A percentile compares a stretch with the other conserved stretches of the same genome.
Conservation (phyloP, 2,797 vertebrate species). For the Otus scops region DNA sequence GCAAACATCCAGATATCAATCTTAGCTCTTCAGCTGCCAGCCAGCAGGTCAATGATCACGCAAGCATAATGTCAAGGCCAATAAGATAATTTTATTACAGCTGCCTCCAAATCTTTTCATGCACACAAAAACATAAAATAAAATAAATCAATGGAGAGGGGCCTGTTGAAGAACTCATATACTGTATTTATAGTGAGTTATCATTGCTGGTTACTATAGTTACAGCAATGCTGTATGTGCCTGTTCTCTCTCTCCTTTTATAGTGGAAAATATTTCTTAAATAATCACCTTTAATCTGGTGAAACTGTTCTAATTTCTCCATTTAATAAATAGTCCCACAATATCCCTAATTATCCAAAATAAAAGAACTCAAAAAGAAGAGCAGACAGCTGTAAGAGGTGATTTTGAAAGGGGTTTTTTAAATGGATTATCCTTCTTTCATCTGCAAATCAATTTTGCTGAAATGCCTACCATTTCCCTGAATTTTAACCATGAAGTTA, state of each 20-base stretch:
- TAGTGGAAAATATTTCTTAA: constrained; percentile 48
- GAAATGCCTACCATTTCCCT: background rate
- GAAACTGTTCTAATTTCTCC: constrained; percentile 30
- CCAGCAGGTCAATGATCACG: background rate
- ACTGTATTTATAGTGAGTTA: constrained; percentile 52
- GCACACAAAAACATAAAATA: background rate
- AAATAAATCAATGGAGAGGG: constrained; percentile 23
- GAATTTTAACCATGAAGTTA: background rate
- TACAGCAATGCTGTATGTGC: constrained; percentile 42
- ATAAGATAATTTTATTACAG: background rate
- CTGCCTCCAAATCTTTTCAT: background rate
- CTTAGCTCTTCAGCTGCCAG: background rate
- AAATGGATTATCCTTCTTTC: background rate
- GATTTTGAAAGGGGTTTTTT: background rate
- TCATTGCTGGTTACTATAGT: constrained; percentile 63
- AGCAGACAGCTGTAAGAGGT: background rate
- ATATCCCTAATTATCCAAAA: background rate
- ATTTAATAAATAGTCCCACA: background rate
- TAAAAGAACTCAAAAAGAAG: background rate
- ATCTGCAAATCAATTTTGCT: constrained; percentile 12
- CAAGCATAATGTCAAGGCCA: background rate
- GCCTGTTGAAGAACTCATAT: constrained; percentile 5
- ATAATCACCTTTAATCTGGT: constrained; percentile 21
- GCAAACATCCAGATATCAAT: background rate
- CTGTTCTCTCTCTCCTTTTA: constrained; percentile 16